Percentiles rank a stretch among this genome's conserved stretches.
phyloP scores from a whole-genome alignment of 35 echinoderm and acorn worm species.

The Lytechinus variegatus region DNA sequence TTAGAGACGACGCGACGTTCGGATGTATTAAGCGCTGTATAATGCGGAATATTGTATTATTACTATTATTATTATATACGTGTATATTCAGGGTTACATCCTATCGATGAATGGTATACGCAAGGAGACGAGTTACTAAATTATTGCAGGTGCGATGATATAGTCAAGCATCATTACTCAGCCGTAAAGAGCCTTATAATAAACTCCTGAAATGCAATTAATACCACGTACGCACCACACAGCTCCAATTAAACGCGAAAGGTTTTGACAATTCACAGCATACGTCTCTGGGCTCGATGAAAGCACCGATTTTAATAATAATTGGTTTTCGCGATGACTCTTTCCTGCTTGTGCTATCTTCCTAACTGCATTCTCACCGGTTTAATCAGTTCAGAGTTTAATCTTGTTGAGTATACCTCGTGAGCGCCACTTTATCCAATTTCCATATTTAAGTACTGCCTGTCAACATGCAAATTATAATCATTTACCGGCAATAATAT shows the following conservation, averaged over 20 bases:
- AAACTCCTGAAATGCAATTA: background rate
- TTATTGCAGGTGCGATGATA: background rate
- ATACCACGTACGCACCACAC: background rate
- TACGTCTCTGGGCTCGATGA: background rate
- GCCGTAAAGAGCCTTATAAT: background rate
- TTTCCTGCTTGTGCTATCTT: background rate
- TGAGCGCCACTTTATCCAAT: background rate
- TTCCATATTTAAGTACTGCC: background rate
- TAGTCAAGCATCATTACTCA: background rate
- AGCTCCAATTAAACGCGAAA: background rate
- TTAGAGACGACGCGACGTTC: no score
- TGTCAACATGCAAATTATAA: background rate
- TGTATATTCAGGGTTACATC: no score
- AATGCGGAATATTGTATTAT: no score
- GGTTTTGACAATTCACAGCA: background rate
- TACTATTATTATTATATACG: no score
- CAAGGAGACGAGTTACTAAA: background rate
- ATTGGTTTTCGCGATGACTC: background rate
- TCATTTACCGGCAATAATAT: background rate
- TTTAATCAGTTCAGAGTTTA: background rate
- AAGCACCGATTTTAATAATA: background rate
- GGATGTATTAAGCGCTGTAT: no score
- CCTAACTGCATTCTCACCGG: background rate
- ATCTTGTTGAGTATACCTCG: background rate
- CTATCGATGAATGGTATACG: background rate